phyloP scores from a whole-genome alignment of 2,888 invertebrate genomes.

The Serripes groenlandicus region DNA sequence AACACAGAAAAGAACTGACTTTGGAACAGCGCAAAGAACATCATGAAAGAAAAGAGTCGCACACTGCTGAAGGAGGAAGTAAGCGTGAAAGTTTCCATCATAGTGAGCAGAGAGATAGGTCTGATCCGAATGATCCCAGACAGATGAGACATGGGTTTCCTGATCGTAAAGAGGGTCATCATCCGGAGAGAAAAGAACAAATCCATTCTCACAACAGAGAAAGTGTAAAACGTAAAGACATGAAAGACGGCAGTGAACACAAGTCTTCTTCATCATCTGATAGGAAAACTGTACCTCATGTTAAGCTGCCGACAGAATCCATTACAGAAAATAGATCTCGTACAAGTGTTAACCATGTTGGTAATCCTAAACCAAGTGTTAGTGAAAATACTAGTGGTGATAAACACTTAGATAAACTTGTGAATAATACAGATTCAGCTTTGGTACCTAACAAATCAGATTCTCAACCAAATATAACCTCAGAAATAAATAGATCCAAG shows the following conservation, averaged over 20 bases:
- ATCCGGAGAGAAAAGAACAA: conserved; percentile 35
- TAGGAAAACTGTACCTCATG: conserved; percentile 4
- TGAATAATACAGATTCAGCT: background rate
- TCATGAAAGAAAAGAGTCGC: conserved; percentile 37
- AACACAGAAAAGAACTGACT: conserved; percentile 12
- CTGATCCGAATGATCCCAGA: conserved; percentile 9
- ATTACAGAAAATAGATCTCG: conserved; percentile 3
- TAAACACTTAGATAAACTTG: background rate
- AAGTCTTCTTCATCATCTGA: background rate
- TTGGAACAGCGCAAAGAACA: conserved; percentile 8
- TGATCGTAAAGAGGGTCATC: conserved; percentile 19
- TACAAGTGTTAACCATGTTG: background rate
- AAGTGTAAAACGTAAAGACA: background rate
- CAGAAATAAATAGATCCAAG: conserved; percentile 29
- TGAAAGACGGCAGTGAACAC: background rate
- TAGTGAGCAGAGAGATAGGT: conserved; percentile 15
- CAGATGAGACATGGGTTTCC: conserved; percentile 15
- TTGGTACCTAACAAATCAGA: background rate
- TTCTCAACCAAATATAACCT: conserved; percentile 9
- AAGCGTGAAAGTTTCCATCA: conserved; percentile 11
- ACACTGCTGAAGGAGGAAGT: background rate
- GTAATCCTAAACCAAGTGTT: conserved; percentile 1
- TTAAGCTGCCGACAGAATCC: background rate
- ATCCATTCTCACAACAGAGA: conserved; percentile 3
- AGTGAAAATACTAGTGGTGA: conserved; percentile 1